phyloP scores from a whole-genome alignment of 2,888 invertebrate genomes.

The Reticulitermes lucifugus region DNA sequence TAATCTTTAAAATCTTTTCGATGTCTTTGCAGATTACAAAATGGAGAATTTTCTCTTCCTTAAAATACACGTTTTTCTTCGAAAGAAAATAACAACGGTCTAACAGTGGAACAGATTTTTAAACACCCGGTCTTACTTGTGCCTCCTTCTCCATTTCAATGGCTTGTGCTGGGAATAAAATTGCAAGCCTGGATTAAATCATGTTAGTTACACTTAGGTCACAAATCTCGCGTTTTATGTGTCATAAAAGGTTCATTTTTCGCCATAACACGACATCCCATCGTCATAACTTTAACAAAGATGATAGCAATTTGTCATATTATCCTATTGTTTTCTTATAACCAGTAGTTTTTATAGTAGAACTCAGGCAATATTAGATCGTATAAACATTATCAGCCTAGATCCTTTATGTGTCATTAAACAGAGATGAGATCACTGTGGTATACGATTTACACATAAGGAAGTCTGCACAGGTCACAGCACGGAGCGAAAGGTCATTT shows the following conservation, averaged over 20 bases:
- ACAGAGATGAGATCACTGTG: not conserved
- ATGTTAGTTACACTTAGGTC: not conserved
- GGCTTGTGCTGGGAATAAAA: not conserved
- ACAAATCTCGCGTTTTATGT: not conserved
- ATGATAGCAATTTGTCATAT: not conserved
- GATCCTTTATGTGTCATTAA: conserved; percentile 3
- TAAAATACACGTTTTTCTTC: not conserved
- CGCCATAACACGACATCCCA: no score
- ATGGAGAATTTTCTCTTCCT: no score
- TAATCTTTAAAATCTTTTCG: no score
- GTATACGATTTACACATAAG: not conserved
- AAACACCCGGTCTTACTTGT: not conserved
- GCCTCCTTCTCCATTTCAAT: not conserved
- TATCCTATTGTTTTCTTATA: not conserved
- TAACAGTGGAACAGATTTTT: not conserved
- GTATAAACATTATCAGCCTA: not conserved
- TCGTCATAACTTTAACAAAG: no score
- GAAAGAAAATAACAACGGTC: not conserved
- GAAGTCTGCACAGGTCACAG: conserved; percentile 11
- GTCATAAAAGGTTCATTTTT: not conserved
- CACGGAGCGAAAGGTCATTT: not conserved
- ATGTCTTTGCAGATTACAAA: no score
- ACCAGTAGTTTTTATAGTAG: not conserved
- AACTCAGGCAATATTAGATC: no score
- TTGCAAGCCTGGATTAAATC: no score